Evolutionary conservation across 1,140 invertebrate genomes (phyloP), one percentile per base, ranked within the genome.

Genomic region (Hypothenemus hampei): DNA sequence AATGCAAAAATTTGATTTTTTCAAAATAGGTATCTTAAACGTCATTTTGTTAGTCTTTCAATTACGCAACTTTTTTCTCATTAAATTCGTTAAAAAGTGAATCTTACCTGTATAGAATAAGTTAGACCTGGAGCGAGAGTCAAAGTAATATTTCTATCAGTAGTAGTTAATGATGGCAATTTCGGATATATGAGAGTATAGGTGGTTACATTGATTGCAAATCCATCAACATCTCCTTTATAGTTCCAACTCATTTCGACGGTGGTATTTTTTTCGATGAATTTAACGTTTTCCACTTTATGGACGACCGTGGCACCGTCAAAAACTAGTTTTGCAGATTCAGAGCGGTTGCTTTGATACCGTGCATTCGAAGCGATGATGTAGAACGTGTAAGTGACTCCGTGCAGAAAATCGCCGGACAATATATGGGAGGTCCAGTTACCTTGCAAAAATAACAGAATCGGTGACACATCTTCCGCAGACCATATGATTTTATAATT

Each of bases 321-420:
- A 61, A 82, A 85, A 1, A 66, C 70, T 4, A 86, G 62, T 3
- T 65, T 76, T n/a, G 69, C 71, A 8, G 80, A 72, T 24, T 74
- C 68, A 0, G 85, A 86, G 0, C 73, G 72, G 3, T 71, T 65
- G 0, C 86, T 87, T 26, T 78, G 75, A 59, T 72, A 73, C 1
- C 71, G 69, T 15, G 68, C 66, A 65, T 87, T 88, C 36, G 76
- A 76, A 2, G 85, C 86, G 0, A 79, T 73, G n/a, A 90, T 76
- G 81, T 84, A 64, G 71, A 91, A 88, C 0, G 81, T 81, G 68
- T 90, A 91, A 46, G 79, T 79, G 3, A 65, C 70, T 15, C 78
- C 77, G 13, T 80, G 75, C 43, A 77, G 72, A 59, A 87, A 89
- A 50, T 75, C 73, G 3, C 77, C 68, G 18, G 74, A 74, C 4